Percentiles rank a stretch among this genome's conserved stretches.
Conservation (phyloP, 2,888 invertebrate species). For the Odontothrips loti region DNA sequence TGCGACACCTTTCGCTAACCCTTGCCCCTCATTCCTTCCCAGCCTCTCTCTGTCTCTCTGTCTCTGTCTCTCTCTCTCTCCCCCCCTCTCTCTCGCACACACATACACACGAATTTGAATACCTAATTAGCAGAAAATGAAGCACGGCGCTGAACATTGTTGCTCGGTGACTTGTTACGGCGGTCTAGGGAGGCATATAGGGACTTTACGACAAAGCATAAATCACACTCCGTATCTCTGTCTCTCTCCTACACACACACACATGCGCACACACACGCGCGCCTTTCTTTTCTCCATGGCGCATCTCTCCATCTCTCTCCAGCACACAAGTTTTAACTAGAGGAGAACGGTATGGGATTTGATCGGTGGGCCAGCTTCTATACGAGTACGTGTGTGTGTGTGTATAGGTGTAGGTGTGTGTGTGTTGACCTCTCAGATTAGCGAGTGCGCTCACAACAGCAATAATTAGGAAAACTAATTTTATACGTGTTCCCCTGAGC, state of each 20-base stretch:
- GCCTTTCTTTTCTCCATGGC: too few relatives aligned
- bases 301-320: too few relatives aligned
- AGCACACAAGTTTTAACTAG: too few relatives aligned
- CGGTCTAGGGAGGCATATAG: not conserved
- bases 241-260: not conserved
- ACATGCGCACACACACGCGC: too few relatives aligned
- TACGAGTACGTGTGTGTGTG: not conserved
- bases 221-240: not conserved
- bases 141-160: constrained; percentile 22
- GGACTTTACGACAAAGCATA: constrained; percentile 25
- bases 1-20: not conserved
- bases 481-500: constrained; percentile 20
- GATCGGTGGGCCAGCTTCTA: not conserved
- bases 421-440: not conserved
- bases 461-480: constrained; percentile 23
- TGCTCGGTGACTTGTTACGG: constrained; percentile 18
- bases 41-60: too few relatives aligned
- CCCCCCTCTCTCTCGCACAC: too few relatives aligned
- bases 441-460: constrained; percentile 12
- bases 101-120: not conserved
- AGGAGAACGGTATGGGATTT: not conserved
- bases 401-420: not conserved
- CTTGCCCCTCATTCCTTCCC: too few relatives aligned
- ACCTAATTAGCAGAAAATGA: constrained; percentile 25
- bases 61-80: too few relatives aligned